These are phyloP conservation scores for Carollia perspicillata DNA, from an alignment of 2,113 vertebrate genomes.

Conservation along the genomic window DNA sequence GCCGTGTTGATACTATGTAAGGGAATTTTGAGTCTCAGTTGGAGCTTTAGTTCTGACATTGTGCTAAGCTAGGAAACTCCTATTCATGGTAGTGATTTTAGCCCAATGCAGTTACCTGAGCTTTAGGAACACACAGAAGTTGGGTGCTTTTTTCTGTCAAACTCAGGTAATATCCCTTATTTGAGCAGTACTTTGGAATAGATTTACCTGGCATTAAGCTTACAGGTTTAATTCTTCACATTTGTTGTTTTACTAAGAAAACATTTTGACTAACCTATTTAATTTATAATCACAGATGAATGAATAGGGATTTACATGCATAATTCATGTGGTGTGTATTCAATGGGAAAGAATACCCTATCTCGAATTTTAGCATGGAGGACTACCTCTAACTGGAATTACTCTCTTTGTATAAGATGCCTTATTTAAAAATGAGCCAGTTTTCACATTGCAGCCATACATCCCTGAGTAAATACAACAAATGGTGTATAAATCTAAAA, in stretches of 20 bases:
- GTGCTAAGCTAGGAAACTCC: background rate
- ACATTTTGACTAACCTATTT: constrained; percentile 25
- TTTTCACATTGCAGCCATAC: background rate
- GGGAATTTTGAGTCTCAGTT: constrained; percentile 33
- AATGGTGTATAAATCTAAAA: background rate
- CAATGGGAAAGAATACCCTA: background rate
- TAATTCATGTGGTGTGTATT: constrained; percentile 25
- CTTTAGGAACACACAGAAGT: background rate
- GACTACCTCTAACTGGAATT: background rate
- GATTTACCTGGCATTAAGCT: constrained; percentile 29
- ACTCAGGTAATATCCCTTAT: constrained; percentile 20
- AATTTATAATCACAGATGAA: constrained; percentile 42
- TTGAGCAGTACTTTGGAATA: constrained; percentile 32
- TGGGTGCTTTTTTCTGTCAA: constrained; percentile 26
- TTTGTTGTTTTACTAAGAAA: constrained; percentile 59
- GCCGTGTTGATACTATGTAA: constrained; percentile 38
- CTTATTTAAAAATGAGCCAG: constrained; percentile 22
- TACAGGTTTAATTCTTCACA: constrained; percentile 36
- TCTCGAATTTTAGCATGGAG: background rate
- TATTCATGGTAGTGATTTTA: constrained; percentile 46
- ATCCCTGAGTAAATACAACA: constrained; percentile 10
- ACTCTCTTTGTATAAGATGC: background rate
- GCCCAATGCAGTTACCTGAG: constrained; percentile 37
- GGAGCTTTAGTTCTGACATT: constrained; percentile 3
- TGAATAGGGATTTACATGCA: constrained; percentile 35